Evolutionary conservation across 2,113 vertebrate species (phyloP), one percentile per base, ranked within the genome.

Genomic region (Tachysurus vachellii): DNA sequence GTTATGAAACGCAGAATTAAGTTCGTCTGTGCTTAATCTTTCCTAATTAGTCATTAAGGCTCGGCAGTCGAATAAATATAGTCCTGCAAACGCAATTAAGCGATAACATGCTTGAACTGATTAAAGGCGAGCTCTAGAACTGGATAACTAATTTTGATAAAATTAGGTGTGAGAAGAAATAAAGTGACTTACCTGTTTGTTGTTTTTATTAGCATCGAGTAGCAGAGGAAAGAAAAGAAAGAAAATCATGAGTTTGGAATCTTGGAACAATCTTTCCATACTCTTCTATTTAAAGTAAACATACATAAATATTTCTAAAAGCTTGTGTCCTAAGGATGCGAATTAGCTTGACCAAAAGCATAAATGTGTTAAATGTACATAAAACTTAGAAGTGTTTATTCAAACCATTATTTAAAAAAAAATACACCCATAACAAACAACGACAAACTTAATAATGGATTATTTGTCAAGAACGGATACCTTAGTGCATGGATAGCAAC

Each of bases 131-230:
- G 44, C 75, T 31, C n/a, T 47, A 54, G 26, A n/a, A 44, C 57
- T 44, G 56, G 21, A 26, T 54, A 68, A 68, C 26, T 31, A 42
- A 53, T 53, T 85, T 62, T 10, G 62, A 53, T 42, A 28, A 68
- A 42, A 56, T 56, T 9, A 26, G 50, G 28, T 59, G 26, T 31
- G 4, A 68, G 61, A 61, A 31, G 1, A 84, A 56, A 28, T 50
- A 3, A 50, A 54, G 73, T 56, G 28, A 83, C 79, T 88, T 82
- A 88, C 70, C 87, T 88, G 87, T 17, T 50, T 2, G 64, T 31
- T 6, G 64, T 36, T 64, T 71, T 36, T 66, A 75, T 13, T 8
- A 50, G 14, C 56, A 61, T 82, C 0, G 9, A 71, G 77, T 28
- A 81, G 64, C 85, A 81, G 42, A 14, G 31, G 26, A 26, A 85